Conservation (phyloP, 37 sponge, comb jelly and placozoan species). For the Spongilla lacustris region DNA sequence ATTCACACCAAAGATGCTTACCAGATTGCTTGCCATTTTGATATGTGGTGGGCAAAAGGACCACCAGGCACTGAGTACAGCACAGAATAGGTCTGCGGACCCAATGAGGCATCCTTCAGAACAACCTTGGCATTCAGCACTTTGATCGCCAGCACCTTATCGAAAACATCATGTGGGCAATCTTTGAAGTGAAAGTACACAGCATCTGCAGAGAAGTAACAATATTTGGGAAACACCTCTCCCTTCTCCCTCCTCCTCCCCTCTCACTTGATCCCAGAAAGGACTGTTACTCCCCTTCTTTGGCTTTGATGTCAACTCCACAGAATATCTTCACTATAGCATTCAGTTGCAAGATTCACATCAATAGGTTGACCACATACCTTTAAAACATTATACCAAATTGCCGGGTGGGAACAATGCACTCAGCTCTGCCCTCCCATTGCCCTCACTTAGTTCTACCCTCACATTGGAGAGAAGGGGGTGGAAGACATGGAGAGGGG, state of each 20-base stretch:
- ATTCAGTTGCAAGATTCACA: conserved; percentile 72
- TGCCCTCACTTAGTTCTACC: too few species aligned
- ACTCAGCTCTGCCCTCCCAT: too few species aligned
- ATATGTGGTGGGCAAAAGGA: too few species aligned
- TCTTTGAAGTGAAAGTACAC: conserved; percentile 84
- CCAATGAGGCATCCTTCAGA: conserved; percentile 93
- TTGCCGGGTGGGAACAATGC: too few species aligned
- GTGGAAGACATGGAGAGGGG: too few species aligned
- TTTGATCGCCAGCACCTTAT: conserved; percentile 81
- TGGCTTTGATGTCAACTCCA: conserved; percentile 74
- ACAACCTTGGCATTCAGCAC: conserved; percentile 89
- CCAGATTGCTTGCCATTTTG: too few species aligned
- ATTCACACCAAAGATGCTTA: too few species aligned
- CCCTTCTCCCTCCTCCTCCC: not conserved
- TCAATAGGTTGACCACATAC: too few species aligned
- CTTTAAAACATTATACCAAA: too few species aligned
- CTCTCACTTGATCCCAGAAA: conserved; percentile 85
- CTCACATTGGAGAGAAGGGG: too few species aligned
- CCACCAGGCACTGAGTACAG: too few species aligned
- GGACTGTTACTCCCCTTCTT: conserved; percentile 93
- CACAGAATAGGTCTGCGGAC: too few species aligned
- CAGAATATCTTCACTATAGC: conserved; percentile 87
- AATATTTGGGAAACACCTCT: not conserved
- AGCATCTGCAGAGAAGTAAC: conserved; percentile 53
- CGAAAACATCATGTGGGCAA: conserved; percentile 82